phyloP scores from a whole-genome alignment of 2,113 vertebrate genomes.

The Platichthys stellatus region DNA sequence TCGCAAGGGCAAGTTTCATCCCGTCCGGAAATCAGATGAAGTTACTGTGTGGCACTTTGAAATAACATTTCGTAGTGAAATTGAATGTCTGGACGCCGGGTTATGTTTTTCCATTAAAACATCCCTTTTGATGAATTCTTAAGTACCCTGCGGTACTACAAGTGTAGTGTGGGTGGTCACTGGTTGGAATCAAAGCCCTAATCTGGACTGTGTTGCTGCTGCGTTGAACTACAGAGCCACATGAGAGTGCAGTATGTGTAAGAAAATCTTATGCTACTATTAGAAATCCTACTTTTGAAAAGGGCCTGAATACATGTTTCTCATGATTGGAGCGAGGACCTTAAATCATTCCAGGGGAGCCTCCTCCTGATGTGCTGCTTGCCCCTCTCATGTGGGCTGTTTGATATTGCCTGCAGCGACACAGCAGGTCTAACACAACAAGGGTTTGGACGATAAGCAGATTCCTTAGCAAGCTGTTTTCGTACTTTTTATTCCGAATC shows the following conservation, averaged over 20 bases:
- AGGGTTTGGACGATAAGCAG: constrained; percentile 11
- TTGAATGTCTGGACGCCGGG: constrained; percentile 6
- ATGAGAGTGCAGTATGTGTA: constrained; percentile 39
- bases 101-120: constrained; percentile 4
- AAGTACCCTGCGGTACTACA: neutral
- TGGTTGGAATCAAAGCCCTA: neutral
- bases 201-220: neutral
- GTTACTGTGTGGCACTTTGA: neutral
- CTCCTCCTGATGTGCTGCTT: constrained; percentile 2
- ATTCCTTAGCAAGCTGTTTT: neutral
- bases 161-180: constrained; percentile 35
- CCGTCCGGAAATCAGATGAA: neutral
- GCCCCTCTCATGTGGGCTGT: constrained; percentile 26
- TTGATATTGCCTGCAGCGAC: constrained; percentile 15
- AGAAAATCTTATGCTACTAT: constrained; percentile 33
- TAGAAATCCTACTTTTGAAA: constrained; percentile 34
- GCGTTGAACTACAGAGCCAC: constrained; percentile 14
- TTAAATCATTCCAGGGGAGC: constrained; percentile 40
- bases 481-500: constrained; percentile 2
- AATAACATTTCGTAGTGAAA: constrained; percentile 10
- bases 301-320: constrained; percentile 15
- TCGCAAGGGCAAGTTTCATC: neutral
- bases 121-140: neutral
- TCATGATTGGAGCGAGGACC: constrained; percentile 20
- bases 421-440: constrained; percentile 27